Conservation (phyloP, 1,140 invertebrate genomes). For the Lithobius niger region DNA sequence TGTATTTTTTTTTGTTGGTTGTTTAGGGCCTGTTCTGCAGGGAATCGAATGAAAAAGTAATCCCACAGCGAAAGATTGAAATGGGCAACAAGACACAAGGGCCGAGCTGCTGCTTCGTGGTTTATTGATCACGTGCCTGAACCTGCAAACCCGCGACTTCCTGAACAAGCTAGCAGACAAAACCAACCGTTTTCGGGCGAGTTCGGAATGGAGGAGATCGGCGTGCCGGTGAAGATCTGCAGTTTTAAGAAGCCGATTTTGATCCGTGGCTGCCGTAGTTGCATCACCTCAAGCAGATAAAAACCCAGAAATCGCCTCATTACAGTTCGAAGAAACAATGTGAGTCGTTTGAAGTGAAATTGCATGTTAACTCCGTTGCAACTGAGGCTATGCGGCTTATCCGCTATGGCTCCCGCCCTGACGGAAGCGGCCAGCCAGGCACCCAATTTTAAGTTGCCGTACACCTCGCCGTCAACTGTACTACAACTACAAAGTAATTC, state of each 20-base stretch:
- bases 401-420: constrained; percentile 55
- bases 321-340: constrained; percentile 24
- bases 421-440: constrained; percentile 45
- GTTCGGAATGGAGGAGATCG: not conserved
- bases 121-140: constrained; percentile 5
- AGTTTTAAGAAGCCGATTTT: not conserved
- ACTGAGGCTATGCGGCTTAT: constrained; percentile 8
- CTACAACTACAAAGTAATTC: no score
- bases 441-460: constrained; percentile 37
- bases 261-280: not conserved
- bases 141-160: not conserved
- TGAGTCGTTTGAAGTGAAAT: constrained; percentile 25
- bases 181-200: not conserved
- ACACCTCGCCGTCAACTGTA: not conserved
- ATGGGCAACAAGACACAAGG: not conserved
- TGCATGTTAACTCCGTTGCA: constrained; percentile 43
- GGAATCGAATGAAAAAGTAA: no score
- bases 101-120: not conserved
- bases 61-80: not conserved
- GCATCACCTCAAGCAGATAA: not conserved
- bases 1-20: not conserved
- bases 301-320: not conserved
- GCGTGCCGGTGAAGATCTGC: not conserved
- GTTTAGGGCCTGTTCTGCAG: not conserved
- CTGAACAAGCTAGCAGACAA: not conserved